These are phyloP conservation scores for Myanophis thanlyinensis DNA, from an alignment of 2,113 vertebrate genomes.

Conservation along the genomic window DNA sequence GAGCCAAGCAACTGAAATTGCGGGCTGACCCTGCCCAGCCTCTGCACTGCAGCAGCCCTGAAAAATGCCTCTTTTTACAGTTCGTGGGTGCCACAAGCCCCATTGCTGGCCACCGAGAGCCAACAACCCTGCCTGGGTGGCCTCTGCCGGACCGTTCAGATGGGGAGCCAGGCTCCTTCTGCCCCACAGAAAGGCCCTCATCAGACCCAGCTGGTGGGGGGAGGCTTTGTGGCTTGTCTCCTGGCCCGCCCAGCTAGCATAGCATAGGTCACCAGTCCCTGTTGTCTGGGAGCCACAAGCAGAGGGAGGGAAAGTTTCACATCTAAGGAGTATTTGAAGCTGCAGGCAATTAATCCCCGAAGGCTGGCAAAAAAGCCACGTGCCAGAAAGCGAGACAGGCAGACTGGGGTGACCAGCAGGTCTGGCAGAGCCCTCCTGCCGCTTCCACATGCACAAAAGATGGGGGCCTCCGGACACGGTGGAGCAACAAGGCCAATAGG, in stretches of 20 bases:
- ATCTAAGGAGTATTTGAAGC: background rate
- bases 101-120: background rate
- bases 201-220: background rate
- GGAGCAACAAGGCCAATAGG: background rate
- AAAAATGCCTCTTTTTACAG: background rate
- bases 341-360: slow-evolving; percentile 1
- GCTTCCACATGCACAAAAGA: background rate
- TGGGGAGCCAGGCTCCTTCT: background rate
- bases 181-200: background rate
- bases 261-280: background rate
- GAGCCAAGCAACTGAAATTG: background rate
- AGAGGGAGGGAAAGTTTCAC: background rate
- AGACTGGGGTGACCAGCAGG: background rate
- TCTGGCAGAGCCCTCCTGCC: background rate
- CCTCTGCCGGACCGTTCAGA: background rate
- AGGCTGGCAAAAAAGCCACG: background rate
- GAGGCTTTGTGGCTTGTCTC: background rate
- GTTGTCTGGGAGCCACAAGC: background rate
- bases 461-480: too few relatives aligned
- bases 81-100: too few relatives aligned
- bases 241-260: background rate
- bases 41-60: background rate
- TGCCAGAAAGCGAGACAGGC: background rate
- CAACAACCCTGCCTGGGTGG: background rate
- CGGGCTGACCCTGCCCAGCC: background rate